Evolutionary conservation across 2,113 vertebrate genomes (phyloP), one percentile per base, ranked within the genome.

Genomic region (Neotragus pygmaeus): DNA sequence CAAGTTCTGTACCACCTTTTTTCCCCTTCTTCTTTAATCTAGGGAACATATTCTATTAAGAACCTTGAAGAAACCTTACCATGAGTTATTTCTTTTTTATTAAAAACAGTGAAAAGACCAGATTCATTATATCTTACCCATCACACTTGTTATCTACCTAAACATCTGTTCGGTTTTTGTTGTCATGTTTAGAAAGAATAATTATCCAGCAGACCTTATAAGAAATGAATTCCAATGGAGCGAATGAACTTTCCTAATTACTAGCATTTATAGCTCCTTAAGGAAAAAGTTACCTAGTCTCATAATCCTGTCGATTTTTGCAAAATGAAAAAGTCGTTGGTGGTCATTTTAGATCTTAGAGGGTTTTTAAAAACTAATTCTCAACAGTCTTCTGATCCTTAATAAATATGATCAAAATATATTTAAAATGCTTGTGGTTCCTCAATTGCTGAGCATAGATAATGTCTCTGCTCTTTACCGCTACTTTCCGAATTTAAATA

Each of bases 51-150:
- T 88, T 98, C 95, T 97, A 96, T 97, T 98, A 98, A 98, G 96
- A 98, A 98, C 92, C 92, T 96, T 97, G 96, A 98, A 98, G 97
- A 98, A 98, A 98, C 85, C 95, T 97, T 98, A 97, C 96, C 95
- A 97, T 97, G 93, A 98, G 97, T 97, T 97, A 98, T 98, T 98
- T 96, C 92, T 97, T 92, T 98, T 98, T 98, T 98, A 98, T 98
- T 98, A 98, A 98, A 97, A 98, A 98, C 98, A 98, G 98, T 96
- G 98, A 98, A 98, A 98, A 98, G 98, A 98, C 96, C 53, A 98
- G 94, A 97, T 94, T 96, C 95, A 89, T 96, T 98, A 80, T 94
- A 92, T 93, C 98, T 98, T 97, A 97, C 0, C 11, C 88, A 94
- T 98, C 98, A 97, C 98, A 98, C 92, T 64, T 98, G 97, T 86